Evolutionary conservation across 2,888 invertebrate species (phyloP).

Genomic region (Nudaria mundana): DNA sequence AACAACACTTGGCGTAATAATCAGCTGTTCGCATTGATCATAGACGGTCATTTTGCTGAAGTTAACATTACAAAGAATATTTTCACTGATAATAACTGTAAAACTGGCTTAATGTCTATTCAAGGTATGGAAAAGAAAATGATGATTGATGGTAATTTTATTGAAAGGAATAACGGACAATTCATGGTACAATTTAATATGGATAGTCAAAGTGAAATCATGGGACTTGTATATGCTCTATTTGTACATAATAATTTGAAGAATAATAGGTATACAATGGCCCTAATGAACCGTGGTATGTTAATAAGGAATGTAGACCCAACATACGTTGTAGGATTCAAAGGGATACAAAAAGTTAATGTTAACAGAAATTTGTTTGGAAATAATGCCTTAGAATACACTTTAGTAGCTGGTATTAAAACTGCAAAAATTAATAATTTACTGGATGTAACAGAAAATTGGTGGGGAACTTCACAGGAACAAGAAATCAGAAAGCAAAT

Average conservation of each 20-base stretch:
- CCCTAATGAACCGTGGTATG: conserved; percentile 53
- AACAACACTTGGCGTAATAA: conserved; percentile 95
- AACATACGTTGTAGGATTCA: conserved; percentile 93
- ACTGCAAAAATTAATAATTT: conserved; percentile 93
- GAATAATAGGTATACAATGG: conserved; percentile 80
- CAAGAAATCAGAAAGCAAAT: conserved; percentile 89
- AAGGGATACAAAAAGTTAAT: conserved; percentile 96
- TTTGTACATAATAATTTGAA: conserved; percentile 90
- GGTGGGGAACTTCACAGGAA: conserved; percentile 95
- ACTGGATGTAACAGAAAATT: conserved; percentile 95
- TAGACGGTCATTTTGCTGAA: conserved; percentile 96
- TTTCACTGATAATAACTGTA: conserved; percentile 93
- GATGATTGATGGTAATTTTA: conserved; percentile 89
- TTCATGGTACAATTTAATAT: conserved; percentile 93
- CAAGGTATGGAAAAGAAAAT: conserved; percentile 98
- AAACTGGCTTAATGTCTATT: conserved; percentile 88
- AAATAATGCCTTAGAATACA: conserved; percentile 91
- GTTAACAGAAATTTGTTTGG: conserved; percentile 94
- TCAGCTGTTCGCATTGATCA: conserved; percentile 88
- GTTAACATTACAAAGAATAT: conserved; percentile 93
- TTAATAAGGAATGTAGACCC: conserved; percentile 76
- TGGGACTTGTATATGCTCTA: conserved; percentile 90
- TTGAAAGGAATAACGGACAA: conserved; percentile 89
- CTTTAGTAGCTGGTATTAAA: conserved; percentile 94
- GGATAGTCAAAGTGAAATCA: conserved; percentile 95